Evolutionary conservation across 2,113 vertebrate species (phyloP), one percentile per base, ranked within the genome.

Genomic region (Pollimyrus isidori): DNA sequence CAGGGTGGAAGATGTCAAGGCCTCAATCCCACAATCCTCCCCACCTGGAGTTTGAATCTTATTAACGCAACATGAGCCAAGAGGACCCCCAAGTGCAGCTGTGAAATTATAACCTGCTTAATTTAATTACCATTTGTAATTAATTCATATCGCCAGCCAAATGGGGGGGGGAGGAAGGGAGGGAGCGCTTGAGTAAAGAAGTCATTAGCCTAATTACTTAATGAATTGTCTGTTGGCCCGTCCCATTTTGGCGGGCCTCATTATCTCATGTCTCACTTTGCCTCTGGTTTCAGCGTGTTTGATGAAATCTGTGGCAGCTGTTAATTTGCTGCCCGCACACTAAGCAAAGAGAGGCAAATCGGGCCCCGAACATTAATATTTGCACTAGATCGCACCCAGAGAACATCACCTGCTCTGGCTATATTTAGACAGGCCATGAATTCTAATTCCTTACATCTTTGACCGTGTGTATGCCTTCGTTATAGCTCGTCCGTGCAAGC

Each of bases 171-270:
- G 13, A 0, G 62, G 9, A 10, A 0, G 65, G 45, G n/a, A 48
- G 82, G 11, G 89, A 46, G 58, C 56, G 83, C 89, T 92, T 92
- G 93, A 93, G 95, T 95, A 96, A 95, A 93, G 94, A 95, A 95
- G 94, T 96, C 93, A 94, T 96, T 96, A 96, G 94, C 95, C 89
- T 95, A 96, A 96, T 96, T 96, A 95, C 95, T 95, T 96, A 96
- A 96, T 96, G 95, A 96, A 96, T 96, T 95, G 95, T 94, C 94
- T 96, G 95, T 94, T 93, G 94, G 94, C 76, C 92, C 89, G 17
- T 93, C 92, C 94, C 90, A 65, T 90, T 92, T 94, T 92, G 93
- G 93, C 95, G 93, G 91, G 95, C 95, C 95, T 96, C 94, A 96
- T 96, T 96, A 96, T 96, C 95, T 94, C 94, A 95, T 94, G 94